Conservation (phyloP, 2,113 vertebrate genomes). For the Opisthocomus hoazin region DNA sequence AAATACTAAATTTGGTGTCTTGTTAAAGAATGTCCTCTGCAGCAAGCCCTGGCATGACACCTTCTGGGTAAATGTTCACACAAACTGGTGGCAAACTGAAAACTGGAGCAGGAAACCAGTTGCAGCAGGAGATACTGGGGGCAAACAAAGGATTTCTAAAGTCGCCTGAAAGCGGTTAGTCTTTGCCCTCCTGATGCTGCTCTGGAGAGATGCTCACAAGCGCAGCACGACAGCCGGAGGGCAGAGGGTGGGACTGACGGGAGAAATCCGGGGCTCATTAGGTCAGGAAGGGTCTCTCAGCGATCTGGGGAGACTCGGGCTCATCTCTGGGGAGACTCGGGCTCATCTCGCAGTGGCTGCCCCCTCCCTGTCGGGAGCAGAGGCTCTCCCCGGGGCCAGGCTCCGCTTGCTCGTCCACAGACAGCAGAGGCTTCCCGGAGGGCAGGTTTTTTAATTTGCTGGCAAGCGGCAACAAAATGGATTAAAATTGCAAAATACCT, state of each 20-base stretch:
- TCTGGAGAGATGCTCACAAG: neutral
- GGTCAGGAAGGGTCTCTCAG: neutral
- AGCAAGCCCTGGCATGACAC: neutral
- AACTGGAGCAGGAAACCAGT: neutral
- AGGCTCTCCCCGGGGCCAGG: fast-evolving
- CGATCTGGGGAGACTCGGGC: neutral
- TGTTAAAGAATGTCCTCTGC: neutral
- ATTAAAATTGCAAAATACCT: slow-evolving; percentile 57
- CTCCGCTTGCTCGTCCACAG: neutral
- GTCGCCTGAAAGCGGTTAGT: neutral
- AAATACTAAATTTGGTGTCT: neutral
- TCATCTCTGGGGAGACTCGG: neutral
- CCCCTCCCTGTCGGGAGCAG: fast-evolving
- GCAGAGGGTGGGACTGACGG: neutral
- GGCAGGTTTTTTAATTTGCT: slow-evolving; percentile 56
- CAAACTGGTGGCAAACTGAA: neutral
- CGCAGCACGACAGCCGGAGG: neutral
- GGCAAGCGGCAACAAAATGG: neutral
- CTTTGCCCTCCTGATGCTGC: neutral
- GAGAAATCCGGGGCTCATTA: neutral
- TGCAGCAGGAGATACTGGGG: neutral
- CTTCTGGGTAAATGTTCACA: neutral
- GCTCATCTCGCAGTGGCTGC: neutral
- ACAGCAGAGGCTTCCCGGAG: slow-evolving; percentile 11
- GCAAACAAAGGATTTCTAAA: neutral